A percentile compares a stretch with the other conserved stretches of the same genome.
These are phyloP conservation scores for Ganaspis sp. DNA, from an alignment of 1,140 invertebrate genomes.

Conservation along the genomic window DNA sequence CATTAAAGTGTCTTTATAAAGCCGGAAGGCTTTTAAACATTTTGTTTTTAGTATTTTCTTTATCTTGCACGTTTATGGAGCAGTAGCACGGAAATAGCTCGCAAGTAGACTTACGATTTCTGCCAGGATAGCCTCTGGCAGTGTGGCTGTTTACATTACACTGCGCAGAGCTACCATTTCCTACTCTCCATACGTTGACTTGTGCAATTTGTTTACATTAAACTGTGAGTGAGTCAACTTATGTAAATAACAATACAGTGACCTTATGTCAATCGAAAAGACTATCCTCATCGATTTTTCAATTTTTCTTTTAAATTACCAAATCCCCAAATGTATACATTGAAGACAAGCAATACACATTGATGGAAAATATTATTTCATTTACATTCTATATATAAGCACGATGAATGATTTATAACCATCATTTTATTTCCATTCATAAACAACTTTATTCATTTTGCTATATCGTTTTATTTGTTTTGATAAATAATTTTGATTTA, in stretches of 20 bases:
- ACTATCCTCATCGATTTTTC: neutral
- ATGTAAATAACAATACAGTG: conserved; percentile 22
- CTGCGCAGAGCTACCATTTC: conserved; percentile 21
- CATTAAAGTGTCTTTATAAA: neutral
- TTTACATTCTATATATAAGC: no score
- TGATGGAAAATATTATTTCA: no score
- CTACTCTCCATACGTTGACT: neutral
- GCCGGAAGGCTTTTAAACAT: conserved; percentile 2
- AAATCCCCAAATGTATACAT: no score
- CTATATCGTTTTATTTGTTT: no score
- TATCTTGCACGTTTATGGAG: neutral
- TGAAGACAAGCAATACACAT: no score
- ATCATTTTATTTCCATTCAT: no score
- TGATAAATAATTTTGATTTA: no score
- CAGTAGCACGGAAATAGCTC: conserved; percentile 18
- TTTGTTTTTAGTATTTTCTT: neutral
- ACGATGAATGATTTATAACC: no score
- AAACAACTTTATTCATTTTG: no score
- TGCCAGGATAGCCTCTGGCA: conserved; percentile 5
- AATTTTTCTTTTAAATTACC: neutral
- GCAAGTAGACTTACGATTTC: conserved; percentile 3
- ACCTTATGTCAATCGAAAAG: conserved; percentile 3
- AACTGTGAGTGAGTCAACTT: conserved; percentile 26
- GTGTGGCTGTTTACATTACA: conserved; percentile 22
- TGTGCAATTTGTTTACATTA: conserved; percentile 17